Base-by-base conservation (phyloP, 2,797 vertebrate genomes). In the Chloroceryle amazona region DNA sequence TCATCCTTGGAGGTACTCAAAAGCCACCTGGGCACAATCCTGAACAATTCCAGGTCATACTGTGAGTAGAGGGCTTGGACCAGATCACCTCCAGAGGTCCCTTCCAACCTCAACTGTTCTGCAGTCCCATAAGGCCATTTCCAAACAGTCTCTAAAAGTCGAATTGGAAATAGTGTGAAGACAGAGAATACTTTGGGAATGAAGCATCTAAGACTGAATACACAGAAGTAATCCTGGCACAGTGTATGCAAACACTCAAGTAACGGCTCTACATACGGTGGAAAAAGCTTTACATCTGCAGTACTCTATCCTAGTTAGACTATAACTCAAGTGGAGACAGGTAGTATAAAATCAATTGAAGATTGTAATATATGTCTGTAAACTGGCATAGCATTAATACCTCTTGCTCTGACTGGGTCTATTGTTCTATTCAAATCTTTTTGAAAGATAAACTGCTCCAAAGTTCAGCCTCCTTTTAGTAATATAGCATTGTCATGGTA, bases 361-460 rank as follows among this genome's bases (percentile, higher is more conserved):
- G 55, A 57, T 4, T 95, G 71, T 23, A 92, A 72, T 62, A 81
- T 65, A 61, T 62, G 60, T 73, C 44, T 81, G 54, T 94, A 97
- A 93, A 91, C 39, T 82, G 61, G 70, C 7, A 21, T 10, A 63
- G 49, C 49, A 87, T 94, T 96, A 96, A 96, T 93, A 94, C 95
- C 89, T 29, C 55, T 93, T 90, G n/a, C 44, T 96, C 41, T 80
- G 52, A 46, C 89, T 90, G 22, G 63, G 95, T 60, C 58, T 92
- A 83, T 17, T 87, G 11, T 44, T 97, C 68, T 58, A 83, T 81
- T 95, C 71, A 96, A 95, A 86, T 22, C 44, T 94, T 97, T 95
- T 78, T 95, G 68, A 93, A 97, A 96, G 92, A 97, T 75, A 95
- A 95, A 95, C 62, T 94, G 63, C 60, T 84, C 68, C 21, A 91